Evolutionary conservation across 2,888 invertebrate species (phyloP), one percentile per base, ranked within the genome.

Genomic region (Campoplex nolae): DNA sequence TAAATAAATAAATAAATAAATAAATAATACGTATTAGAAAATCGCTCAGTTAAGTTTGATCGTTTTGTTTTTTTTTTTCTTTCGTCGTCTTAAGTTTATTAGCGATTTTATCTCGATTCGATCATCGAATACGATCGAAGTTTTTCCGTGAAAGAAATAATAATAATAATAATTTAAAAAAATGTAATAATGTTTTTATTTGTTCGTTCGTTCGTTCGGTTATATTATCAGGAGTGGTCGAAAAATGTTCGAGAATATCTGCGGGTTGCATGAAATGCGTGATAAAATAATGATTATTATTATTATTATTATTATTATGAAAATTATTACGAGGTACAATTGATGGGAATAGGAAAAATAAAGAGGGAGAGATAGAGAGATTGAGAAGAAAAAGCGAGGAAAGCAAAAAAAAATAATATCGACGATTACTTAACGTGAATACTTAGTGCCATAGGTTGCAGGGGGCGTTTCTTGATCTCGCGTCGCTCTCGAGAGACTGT

Each of bases 361-460:
- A 58, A 16, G 32, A 28, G 51, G 56, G 35, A 51, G 3, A 45
- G n/a, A 16, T 38, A 58, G 45, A 18, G 78, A 82, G 77, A 74
- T 80, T 84, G 70, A 70, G 62, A 73, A 7, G 6, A 32, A 62
- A 62, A 62, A 32, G 32, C 32, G 62, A 62, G 62, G 76, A 85
- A 83, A 84, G 77, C 67, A 75, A 71, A 42, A 45, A 74, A 87
- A 83, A 76, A 0, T 23, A 81, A 87, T 80, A 77, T 81, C 67
- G 67, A 84, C 35, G 82, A 82, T 74, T 75, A 88, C 73, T 91
- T 90, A 89, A 89, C 93, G 93, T 94, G 94, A 94, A 94, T 94
- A 94, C 92, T 93, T 93, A 93, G 94, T 94, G 94, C 94, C 94
- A 94, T 94, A 94, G 92, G 91, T 92, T 91, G 92, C 91, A 91